These are phyloP conservation scores for Siniperca chuatsi DNA, from an alignment of 2,113 vertebrate genomes.

Conservation along the genomic window DNA sequence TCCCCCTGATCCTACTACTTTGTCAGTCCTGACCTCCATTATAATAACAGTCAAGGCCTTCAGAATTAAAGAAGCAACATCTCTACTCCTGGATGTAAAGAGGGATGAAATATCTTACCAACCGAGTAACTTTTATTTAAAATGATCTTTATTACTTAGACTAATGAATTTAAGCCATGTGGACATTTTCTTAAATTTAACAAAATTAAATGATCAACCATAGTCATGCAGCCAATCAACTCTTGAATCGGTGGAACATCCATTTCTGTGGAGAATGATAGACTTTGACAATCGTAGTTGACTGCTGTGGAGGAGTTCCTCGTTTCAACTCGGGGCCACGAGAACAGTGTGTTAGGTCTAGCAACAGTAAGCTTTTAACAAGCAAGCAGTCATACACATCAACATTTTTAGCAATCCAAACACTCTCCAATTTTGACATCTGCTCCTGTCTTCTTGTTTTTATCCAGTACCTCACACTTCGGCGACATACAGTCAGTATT, in stretches of 20 bases:
- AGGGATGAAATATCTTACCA: not conserved
- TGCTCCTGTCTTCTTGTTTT: not conserved
- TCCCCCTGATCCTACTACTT: constrained; percentile 4
- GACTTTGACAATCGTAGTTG: not conserved
- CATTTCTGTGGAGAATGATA: not conserved
- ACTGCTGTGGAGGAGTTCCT: not conserved
- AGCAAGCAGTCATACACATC: constrained; percentile 1
- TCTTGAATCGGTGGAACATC: not conserved
- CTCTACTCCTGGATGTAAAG: not conserved
- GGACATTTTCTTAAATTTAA: not conserved
- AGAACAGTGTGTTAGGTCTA: not conserved
- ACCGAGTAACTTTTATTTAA: not conserved
- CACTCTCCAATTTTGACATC: not conserved
- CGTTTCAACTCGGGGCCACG: not conserved
- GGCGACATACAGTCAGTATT: not conserved
- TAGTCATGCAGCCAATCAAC: not conserved
- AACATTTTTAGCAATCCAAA: not conserved
- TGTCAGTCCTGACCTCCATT: constrained; percentile 13
- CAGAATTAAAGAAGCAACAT: not conserved
- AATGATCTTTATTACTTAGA: not conserved
- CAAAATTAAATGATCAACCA: not conserved
- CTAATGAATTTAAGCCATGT: not conserved
- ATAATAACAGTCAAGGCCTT: not conserved
- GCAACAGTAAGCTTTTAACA: constrained; percentile 11
- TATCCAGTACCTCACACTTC: not conserved